phyloP scores from a whole-genome alignment of 2,888 invertebrate species.

The Ptilodon capucinus region DNA sequence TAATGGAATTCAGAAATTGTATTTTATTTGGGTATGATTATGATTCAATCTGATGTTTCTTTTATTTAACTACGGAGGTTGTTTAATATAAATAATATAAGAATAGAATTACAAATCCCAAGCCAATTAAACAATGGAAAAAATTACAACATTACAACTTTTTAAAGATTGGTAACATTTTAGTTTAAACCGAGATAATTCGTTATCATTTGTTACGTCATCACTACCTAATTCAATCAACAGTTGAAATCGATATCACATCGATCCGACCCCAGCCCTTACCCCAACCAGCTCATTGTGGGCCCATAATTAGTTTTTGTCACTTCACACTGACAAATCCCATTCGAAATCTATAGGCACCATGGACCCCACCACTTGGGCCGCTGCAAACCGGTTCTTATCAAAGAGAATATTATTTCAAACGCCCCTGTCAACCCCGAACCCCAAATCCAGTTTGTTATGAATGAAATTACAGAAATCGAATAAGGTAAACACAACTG shows the following conservation, averaged over 20 bases:
- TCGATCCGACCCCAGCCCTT: neutral
- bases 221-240: neutral
- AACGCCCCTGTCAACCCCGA: conserved; percentile 81
- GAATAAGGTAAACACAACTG: conserved; percentile 83
- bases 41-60: no score
- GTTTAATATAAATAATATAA: neutral
- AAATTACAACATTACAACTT: neutral
- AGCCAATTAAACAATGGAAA: no score
- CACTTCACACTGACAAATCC: conserved; percentile 81
- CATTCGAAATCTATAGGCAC: conserved; percentile 59
- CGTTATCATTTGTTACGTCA: neutral
- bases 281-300: conserved; percentile 59
- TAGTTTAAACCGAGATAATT: neutral
- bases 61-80: neutral
- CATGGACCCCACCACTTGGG: conserved; percentile 69
- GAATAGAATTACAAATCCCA: neutral
- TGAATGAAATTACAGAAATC: conserved; percentile 83
- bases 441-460: conserved; percentile 82
- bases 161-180: neutral
- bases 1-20: neutral
- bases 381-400: conserved; percentile 71
- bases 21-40: no score
- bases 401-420: conserved; percentile 83
- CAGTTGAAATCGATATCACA: conserved; percentile 1
- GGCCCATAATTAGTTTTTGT: conserved; percentile 80